phyloP scores from a whole-genome alignment of 2,797 vertebrate genomes.

The Ctenosaura bakeri region DNA sequence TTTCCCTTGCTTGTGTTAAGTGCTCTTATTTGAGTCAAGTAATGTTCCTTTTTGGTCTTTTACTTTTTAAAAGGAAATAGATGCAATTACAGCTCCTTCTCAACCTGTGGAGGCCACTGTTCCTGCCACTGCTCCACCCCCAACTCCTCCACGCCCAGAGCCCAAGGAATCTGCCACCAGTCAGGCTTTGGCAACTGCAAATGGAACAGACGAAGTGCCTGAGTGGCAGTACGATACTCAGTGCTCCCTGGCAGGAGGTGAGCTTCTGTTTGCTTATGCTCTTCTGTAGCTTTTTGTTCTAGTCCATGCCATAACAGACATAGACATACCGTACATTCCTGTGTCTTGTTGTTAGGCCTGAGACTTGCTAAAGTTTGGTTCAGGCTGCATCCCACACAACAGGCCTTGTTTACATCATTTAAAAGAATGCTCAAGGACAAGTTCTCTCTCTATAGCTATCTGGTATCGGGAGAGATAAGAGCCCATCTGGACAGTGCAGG shows the following conservation, averaged over 20 bases:
- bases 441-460: no score
- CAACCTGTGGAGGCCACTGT: constrained; percentile 78
- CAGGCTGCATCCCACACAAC: no score
- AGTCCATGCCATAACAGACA: background rate
- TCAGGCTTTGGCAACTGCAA: constrained; percentile 65
- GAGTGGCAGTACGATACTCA: constrained; percentile 95
- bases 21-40: background rate
- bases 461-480: no score
- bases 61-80: constrained; percentile 87
- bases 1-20: background rate
- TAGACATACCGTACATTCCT: background rate
- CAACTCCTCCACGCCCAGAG: constrained; percentile 88
- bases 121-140: constrained; percentile 71
- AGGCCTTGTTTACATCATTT: no score
- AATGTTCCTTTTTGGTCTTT: accelerated
- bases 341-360: background rate
- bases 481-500: no score
- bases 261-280: constrained; percentile 23
- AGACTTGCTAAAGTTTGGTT: no score
- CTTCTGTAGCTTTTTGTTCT: background rate
- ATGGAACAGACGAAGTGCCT: constrained; percentile 70
- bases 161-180: constrained; percentile 79
- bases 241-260: constrained; percentile 94
- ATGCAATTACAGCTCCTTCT: constrained; percentile 94
- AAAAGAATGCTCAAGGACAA: no score